Base-by-base conservation (phyloP, 2,797 vertebrate genomes). In the Simalia tracyae region DNA sequence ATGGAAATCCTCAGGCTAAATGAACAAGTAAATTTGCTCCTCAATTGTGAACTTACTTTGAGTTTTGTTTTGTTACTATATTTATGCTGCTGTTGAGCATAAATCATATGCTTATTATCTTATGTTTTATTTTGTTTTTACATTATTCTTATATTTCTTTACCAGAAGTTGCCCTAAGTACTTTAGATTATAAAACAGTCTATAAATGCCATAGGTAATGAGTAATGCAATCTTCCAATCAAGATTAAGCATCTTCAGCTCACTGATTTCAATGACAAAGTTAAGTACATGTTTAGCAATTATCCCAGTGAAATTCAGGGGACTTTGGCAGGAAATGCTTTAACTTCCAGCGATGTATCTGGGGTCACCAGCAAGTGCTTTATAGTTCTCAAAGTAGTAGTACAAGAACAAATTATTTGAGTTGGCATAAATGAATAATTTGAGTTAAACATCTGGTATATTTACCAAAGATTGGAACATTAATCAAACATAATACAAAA, bases 371-470 rank as follows among this genome's bases (percentile, higher is more conserved):
- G 57, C 87, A 93, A 93, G 87, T 93, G 89, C 50, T 94, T 94
- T 91, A 87, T 17, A 89, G 91, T 90, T 89, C 93, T 93, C 94
- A 95, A 8, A 93, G 90, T 64, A 36, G 84, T 84, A 93, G 94
- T 95, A 91, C 86, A 93, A 94, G 94, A 95, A 60, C 86, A 61
- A 95, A 95, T 90, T 92, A 93, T 89, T 92, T 92, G 66, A 94
- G 91, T 92, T 95, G 94, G 95, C 94, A 93, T 89, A 95, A 96
- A 94, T 90, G 91, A 84, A 86, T 87, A 86, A 93, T 85, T 28
- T 86, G 4, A 90, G 60, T 92, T 92, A 94, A 94, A 95, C 95
- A 96, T 96, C 95, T 96, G 95, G 92, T 96, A 61, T 91, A 95
- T 96, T 95, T 94, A 93, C 19, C 72, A 81, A 81, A 95, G 91